phyloP scores from a whole-genome alignment of 2,113 vertebrate species.

The Tricholaema leucomelas region DNA sequence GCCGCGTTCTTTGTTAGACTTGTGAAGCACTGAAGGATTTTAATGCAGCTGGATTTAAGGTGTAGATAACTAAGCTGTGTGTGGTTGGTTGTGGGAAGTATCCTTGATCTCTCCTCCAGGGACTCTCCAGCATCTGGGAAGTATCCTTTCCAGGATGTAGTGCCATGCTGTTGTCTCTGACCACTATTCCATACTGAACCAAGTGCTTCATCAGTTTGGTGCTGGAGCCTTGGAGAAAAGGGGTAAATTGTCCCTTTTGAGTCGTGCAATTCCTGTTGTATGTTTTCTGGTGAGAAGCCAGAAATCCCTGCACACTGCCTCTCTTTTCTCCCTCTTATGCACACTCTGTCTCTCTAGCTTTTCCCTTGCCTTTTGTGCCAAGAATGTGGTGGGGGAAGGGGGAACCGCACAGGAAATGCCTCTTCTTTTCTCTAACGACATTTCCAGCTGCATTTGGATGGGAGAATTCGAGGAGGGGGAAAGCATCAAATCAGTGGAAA shows the following conservation, averaged over 20 bases:
- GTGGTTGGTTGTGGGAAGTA: slow-evolving; percentile 1
- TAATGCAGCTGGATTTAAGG: slow-evolving; percentile 1
- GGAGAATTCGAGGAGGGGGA: slow-evolving; percentile 65
- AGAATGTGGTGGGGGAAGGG: slow-evolving; percentile 75
- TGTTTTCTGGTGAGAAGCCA: slow-evolving; percentile 53
- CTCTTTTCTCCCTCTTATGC: slow-evolving; percentile 55
- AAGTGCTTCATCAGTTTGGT: background rate
- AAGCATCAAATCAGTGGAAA: slow-evolving; percentile 72
- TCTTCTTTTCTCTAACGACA: slow-evolving; percentile 74
- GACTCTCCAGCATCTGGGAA: background rate
- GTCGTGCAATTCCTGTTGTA: slow-evolving; percentile 59
- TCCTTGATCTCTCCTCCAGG: background rate
- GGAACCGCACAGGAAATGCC: slow-evolving; percentile 80
- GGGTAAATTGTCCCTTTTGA: slow-evolving; percentile 37
- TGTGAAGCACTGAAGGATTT: background rate
- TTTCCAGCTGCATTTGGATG: slow-evolving; percentile 75
- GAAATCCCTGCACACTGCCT: slow-evolving; percentile 67
- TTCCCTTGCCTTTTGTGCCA: slow-evolving; percentile 71
- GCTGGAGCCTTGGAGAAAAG: background rate
- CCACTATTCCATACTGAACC: background rate
- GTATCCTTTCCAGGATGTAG: background rate
- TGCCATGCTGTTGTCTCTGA: background rate
- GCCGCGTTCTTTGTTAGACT: background rate
- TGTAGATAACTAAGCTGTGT: slow-evolving; percentile 20
- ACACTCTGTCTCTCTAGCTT: slow-evolving; percentile 55